Evolutionary conservation across 2,888 invertebrate species (phyloP), one percentile per base, ranked within the genome.

Genomic region (Coelogynopora nodosa): DNA sequence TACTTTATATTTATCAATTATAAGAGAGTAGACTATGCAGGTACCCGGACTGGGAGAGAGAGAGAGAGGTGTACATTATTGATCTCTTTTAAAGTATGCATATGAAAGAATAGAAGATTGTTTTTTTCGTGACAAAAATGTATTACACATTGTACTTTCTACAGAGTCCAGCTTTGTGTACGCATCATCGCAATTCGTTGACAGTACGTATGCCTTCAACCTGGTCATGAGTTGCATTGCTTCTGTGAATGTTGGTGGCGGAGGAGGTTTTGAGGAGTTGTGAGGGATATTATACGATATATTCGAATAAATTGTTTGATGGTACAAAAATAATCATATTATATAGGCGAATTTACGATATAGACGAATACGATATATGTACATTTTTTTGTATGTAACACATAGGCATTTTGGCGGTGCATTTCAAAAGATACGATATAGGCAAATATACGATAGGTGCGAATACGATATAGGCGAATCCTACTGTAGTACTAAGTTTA

Each of bases 1-100:
- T 74, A 74, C 23, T 74, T 74, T 74, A 74, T 74, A 74, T 74
- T 74, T 26, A 74, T 74, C 74, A 74, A 74, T 74, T 74, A 74
- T 74, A 74, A 74, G 74, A 74, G 74, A 74, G 74, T 74, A 74
- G 74, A 74, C 74, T 74, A 74, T 74, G 74, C 74, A 74, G 74
- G 74, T 74, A 74, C 74, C 74, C 74, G 27, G 74, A 74, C 74
- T 74, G 74, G 74, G 74, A 74, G 74, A 74, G 74, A 74, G 74
- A 74, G 74, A 74, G 74, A 74, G 74, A 23, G 5, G 74, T 74
- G 74, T 74, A 49, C 49, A 49, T 49, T 49, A 49, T 49, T 49
- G 74, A 74, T 74, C 18, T 74, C 74, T 74, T 74, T 74, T 74
- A 49, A 49, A 49, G 49, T 49, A 49, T 74, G 27, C 74, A 74